Base-by-base conservation (phyloP, 2,113 vertebrate species). In the Abramis brama region DNA sequence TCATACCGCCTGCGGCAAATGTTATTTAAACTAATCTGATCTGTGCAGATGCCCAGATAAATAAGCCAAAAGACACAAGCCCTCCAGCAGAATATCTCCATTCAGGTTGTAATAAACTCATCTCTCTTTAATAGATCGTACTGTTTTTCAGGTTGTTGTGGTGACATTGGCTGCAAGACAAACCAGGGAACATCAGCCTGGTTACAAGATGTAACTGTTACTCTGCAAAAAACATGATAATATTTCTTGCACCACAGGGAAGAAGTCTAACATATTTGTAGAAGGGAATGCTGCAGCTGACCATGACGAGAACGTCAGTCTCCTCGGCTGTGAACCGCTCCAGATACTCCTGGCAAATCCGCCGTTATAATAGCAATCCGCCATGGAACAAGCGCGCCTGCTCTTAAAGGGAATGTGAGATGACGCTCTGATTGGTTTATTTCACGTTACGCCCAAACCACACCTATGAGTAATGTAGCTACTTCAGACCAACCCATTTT, bases 21-120 rank as follows among this genome's bases (percentile, higher is more conserved):
- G 87, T 88, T 91, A 86, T 87, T 89, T 87, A 52, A 78, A 64
- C 79, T 90, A 91, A 90, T 89, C 79, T 89, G 76, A 91, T 91
- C 89, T 89, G 83, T 84, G 86, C 73, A 86, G 85, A 89, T 90
- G 86, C 85, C 87, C 59, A 77, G 55, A 87, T 86, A 79, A 86
- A 87, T 30, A 77, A 84, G 74, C 83, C 88, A 89, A 85, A 79
- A 83, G 74, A 73, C 36, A 73, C 36, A 81, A 74, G 84, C 71
- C 87, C 77, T 78, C 79, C 78, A 82, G 89, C 86, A 79, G 62
- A 47, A 84, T 52, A 77, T 89, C 71, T 90, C 43, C 64, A 88
- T 89, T 75, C 82, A 81, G 59, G 19, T 83, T 74, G 82, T 89
- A 87, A 88, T 87, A 82, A 89, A 89, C 62, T 39, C 50, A 75